Evolutionary conservation across 2,888 invertebrate species (phyloP).

Genomic region (Coelinius sp.): DNA sequence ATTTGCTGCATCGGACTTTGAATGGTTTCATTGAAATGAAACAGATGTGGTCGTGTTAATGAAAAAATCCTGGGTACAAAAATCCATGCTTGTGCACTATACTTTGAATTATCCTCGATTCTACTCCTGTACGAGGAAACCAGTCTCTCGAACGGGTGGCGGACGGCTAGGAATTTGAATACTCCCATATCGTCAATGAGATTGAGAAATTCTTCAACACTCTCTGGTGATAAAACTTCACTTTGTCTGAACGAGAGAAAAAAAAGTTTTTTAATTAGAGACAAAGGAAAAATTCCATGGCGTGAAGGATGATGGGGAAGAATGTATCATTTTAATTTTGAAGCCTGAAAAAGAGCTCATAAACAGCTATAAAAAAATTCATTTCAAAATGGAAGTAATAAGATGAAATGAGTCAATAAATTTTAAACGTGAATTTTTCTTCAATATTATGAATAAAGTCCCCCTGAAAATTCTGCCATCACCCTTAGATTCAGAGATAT

Average conservation of each 20-base stretch:
- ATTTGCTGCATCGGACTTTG: slow-evolving; percentile 56
- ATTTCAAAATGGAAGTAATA: neutral
- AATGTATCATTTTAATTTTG: slow-evolving; percentile 25
- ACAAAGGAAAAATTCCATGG: too few relatives aligned
- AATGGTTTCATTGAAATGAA: slow-evolving; percentile 54
- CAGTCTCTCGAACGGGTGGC: slow-evolving; percentile 68
- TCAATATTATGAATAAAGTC: too few relatives aligned
- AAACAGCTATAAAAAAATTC: too few relatives aligned
- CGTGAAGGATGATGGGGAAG: too few relatives aligned
- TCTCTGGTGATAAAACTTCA: slow-evolving; percentile 56
- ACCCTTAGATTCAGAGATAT: too few relatives aligned
- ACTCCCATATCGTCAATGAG: slow-evolving; percentile 51
- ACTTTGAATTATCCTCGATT: slow-evolving; percentile 66
- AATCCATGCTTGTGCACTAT: slow-evolving; percentile 66
- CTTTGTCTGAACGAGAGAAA: slow-evolving; percentile 58
- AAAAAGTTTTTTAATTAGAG: too few relatives aligned
- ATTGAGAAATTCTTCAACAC: slow-evolving; percentile 48
- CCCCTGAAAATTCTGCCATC: too few relatives aligned
- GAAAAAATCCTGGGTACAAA: slow-evolving; percentile 64
- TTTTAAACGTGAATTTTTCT: too few relatives aligned
- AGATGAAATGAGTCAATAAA: too few relatives aligned
- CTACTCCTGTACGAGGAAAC: slow-evolving; percentile 69
- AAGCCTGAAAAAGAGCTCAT: too few relatives aligned
- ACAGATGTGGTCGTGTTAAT: slow-evolving; percentile 63
- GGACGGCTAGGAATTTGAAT: slow-evolving; percentile 64